A percentile compares a stretch with the other conserved stretches of the same genome.
Conservation (phyloP, 2,113 vertebrate species). For the Brevimyrus niger region DNA sequence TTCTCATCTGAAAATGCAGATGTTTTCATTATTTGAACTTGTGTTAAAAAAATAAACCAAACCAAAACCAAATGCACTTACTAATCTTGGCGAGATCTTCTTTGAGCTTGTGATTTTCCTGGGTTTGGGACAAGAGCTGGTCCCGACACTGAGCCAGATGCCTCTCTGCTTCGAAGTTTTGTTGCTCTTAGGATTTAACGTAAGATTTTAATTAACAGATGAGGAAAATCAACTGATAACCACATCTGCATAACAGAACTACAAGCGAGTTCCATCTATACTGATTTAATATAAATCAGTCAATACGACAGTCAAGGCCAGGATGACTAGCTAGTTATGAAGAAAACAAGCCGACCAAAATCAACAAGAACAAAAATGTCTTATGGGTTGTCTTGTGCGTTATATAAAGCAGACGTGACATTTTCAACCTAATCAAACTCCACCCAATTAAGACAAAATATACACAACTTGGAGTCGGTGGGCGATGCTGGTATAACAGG, state of each 20-base stretch:
- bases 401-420: background rate
- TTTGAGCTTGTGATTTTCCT: conserved; percentile 71
- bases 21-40: background rate
- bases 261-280: background rate
- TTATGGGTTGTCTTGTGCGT: background rate
- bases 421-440: background rate
- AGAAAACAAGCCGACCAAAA: background rate
- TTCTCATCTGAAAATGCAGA: conserved; percentile 61
- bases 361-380: background rate
- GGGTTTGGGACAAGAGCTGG: conserved; percentile 72
- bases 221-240: background rate
- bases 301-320: background rate
- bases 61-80: conserved; percentile 47
- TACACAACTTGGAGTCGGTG: background rate
- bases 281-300: background rate
- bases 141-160: conserved; percentile 79
- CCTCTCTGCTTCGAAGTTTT: conserved; percentile 89
- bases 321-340: background rate
- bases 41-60: background rate
- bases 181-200: conserved; percentile 68
- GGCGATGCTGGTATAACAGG: background rate
- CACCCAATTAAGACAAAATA: background rate
- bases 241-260: background rate
- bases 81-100: conserved; percentile 71
- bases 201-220: background rate